Base-by-base conservation (phyloP, 2,113 vertebrate species). In the Prochilodus magdalenae region DNA sequence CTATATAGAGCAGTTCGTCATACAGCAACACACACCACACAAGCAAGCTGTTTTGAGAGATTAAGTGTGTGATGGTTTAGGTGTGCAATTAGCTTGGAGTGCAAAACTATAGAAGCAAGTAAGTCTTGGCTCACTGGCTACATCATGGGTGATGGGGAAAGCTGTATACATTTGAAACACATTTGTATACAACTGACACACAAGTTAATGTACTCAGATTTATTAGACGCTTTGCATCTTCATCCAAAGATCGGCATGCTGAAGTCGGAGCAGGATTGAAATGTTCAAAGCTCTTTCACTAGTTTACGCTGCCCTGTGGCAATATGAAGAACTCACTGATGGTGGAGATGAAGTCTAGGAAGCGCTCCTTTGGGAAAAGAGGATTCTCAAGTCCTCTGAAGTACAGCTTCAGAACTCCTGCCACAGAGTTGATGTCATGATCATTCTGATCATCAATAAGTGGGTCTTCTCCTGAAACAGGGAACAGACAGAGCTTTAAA, bases 331-430 rank as follows among this genome's bases (percentile, higher is more conserved):
- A 88, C 98, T 98, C 92, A 99, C 98, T 99, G 86, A 97, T 97
- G 59, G 97, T 98, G 85, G 97, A 98, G 90, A 99, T 95, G 90
- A 99, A 94, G 90, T 99, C 97, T 79, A 96, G 94, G 93, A 99
- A 99, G 90, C 94, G 95, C 92, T 99, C 98, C 93, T 99, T 97
- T 77, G 98, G 97, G 95, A 99, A 98, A 89, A 99, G 93, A 2
- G 97, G 94, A 87, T 98, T 98, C 93, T 99, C 98, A 93, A 99
- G 93, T 57, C 97, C 98, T 89, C 98, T 96, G 93, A 99, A 99
- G 90, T 99, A 99, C 71, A 99, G 94, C 90, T 99, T 99, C 86
- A 99, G 94, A 88, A 99, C 98, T 16, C 98, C 98, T 30, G 98
- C 98, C 40, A 98, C 97, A 0, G 98, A 98, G 87, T 98, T 99